Evolutionary conservation across 2,888 invertebrate genomes (phyloP).

Genomic region (Belgica antarctica): DNA sequence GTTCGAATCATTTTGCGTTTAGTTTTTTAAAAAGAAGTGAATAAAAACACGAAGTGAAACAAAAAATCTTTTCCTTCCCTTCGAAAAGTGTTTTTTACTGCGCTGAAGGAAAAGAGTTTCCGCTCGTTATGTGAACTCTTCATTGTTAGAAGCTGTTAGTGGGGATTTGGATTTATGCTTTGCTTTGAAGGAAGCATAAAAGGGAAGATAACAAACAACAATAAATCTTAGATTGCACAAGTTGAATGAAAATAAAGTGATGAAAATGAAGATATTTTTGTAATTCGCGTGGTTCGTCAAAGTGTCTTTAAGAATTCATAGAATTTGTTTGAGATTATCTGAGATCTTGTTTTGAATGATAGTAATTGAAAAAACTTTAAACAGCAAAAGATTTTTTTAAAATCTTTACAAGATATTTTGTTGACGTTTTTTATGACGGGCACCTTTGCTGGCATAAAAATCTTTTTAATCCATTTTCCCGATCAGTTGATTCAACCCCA

Average conservation of each 20-base stretch:
- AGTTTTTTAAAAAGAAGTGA: no score
- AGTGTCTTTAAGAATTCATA: background rate
- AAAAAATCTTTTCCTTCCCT: slow-evolving; percentile 8
- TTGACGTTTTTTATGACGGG: slow-evolving; percentile 1
- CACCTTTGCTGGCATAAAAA: background rate
- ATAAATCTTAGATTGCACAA: slow-evolving; percentile 32
- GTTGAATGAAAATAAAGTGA: background rate
- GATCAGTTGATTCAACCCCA: slow-evolving; percentile 16
- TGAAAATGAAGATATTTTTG: background rate
- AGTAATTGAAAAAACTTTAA: no score
- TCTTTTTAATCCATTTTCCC: slow-evolving; percentile 22
- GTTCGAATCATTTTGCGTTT: no score
- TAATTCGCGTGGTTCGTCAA: background rate
- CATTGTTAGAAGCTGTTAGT: slow-evolving; percentile 20
- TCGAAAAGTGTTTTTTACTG: slow-evolving; percentile 27
- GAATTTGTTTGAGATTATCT: background rate
- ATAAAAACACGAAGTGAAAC: slow-evolving; percentile 5
- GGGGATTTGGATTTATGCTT: slow-evolving; percentile 28
- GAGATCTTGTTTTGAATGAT: no score
- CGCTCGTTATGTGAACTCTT: slow-evolving; percentile 19
- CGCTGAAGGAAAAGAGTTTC: slow-evolving; percentile 26
- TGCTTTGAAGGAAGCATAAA: background rate
- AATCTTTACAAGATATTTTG: no score
- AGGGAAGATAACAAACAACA: slow-evolving; percentile 25
- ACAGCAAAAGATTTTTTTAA: no score